Conservation (phyloP, 2,113 vertebrate species). For the Raja brachyura region DNA sequence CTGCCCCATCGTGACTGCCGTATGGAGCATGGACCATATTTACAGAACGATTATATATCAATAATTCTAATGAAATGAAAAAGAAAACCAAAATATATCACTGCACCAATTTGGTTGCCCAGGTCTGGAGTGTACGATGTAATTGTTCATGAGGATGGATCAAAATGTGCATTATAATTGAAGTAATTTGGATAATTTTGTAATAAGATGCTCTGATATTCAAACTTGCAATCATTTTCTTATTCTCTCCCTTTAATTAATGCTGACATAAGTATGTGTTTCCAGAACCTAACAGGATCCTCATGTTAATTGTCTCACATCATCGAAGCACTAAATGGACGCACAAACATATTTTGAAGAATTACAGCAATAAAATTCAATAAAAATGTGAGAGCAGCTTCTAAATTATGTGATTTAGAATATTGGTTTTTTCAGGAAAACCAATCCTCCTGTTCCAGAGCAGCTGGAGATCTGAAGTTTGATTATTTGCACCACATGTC, state of each 20-base stretch:
- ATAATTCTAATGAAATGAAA: not conserved
- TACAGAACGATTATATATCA: not conserved
- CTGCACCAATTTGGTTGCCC: not conserved
- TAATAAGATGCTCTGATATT: constrained; percentile 10
- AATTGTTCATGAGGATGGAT: not conserved
- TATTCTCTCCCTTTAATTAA: not conserved
- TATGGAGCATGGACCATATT: too few relatives aligned
- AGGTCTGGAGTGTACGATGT: not conserved
- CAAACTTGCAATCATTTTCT: not conserved
- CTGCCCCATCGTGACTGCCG: too few relatives aligned
- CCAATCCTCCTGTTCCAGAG: not conserved
- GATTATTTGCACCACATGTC: not conserved
- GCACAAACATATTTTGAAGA: not conserved
- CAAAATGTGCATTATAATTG: not conserved
- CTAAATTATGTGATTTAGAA: not conserved
- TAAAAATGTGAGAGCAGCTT: not conserved
- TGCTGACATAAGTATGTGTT: not conserved
- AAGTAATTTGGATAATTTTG: constrained; percentile 26
- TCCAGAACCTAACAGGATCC: not conserved
- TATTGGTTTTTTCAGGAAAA: not conserved
- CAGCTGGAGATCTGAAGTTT: not conserved
- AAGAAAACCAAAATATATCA: not conserved
- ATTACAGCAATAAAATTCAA: not conserved
- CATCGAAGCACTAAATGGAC: not conserved
- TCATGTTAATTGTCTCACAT: not conserved